A percentile compares a stretch with the other conserved stretches of the same genome.
These are phyloP conservation scores for Eulemur rubriventer DNA, from an alignment of 2,797 vertebrate species.

Conservation along the genomic window DNA sequence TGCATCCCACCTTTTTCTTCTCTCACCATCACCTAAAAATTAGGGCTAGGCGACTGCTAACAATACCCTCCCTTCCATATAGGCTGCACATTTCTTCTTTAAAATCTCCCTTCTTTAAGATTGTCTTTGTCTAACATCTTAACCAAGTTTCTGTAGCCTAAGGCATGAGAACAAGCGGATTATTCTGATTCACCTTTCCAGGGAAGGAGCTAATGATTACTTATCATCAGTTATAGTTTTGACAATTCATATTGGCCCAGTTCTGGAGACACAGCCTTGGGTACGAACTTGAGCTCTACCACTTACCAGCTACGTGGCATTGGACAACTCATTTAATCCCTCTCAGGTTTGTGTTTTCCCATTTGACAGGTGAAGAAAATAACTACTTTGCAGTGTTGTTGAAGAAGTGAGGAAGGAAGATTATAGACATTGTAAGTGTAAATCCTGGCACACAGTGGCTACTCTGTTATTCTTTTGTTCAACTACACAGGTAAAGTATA, in stretches of 20 bases:
- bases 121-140: background rate
- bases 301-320: background rate
- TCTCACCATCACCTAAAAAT: background rate
- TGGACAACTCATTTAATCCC: background rate
- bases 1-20: background rate
- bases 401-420: background rate
- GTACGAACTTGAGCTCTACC: background rate
- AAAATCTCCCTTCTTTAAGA: background rate
- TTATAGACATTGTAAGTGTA: background rate
- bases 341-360: background rate
- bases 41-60: background rate
- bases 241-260: background rate
- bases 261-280: slow-evolving; percentile 1
- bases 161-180: background rate
- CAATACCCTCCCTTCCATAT: background rate
- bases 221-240: background rate
- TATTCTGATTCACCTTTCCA: background rate
- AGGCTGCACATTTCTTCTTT: background rate
- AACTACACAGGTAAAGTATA: background rate
- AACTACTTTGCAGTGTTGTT: background rate
- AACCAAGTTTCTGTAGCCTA: background rate
- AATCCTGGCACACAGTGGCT: background rate
- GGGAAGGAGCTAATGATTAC: background rate
- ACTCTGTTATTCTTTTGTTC: background rate
- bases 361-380: background rate